Evolutionary conservation across 2,888 invertebrate species (phyloP), one percentile per base, ranked within the genome.

Genomic region (Clostera curtula): DNA sequence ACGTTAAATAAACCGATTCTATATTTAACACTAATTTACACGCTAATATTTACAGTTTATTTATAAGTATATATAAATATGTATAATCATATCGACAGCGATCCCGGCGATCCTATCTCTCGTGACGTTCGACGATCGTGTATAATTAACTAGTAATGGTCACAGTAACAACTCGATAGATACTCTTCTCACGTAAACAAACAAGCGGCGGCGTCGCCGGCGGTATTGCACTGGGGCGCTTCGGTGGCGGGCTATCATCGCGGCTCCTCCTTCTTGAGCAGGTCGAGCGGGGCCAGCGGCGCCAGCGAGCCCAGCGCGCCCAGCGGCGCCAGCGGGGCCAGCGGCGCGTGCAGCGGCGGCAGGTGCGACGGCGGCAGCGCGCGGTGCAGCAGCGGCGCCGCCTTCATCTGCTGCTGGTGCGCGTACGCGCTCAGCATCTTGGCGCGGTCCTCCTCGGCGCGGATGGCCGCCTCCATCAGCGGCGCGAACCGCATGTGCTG

Each of bases 381-480:
- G 38, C 72, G 70, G 57, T 74, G 79, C 57, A 74, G 56, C 55
- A 79, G 60, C 53, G 73, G 68, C 40, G 63, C 69, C 41, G 88
- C 75, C 72, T 66, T 86, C 60, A 79, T 52, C 56, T 82, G 82
- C 52, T 89, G 89, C 44, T 87, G 69, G 52, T 86, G 87, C 31
- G 88, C 87, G 72, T 92, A 92, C 39, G 90, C 88, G 45, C 87
- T 88, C 58, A 90, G 87, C 57, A 93, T 87, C 71, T 93, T 93
- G 19, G 89, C 91, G 34, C 93, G 88, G 65, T 93, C 91, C 52
- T 93, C 93, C 59, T 93, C 92, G 22, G 89, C 91, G 29, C 92
- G 86, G 59, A 90, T 88, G 10, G 91, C 91, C 7, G 90, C 92
- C 50, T 93, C 92, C 80, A 93, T 89, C 15, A 93, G 77, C 10